phyloP scores from a whole-genome alignment of 2,113 vertebrate species.

The Myotis davidii region DNA sequence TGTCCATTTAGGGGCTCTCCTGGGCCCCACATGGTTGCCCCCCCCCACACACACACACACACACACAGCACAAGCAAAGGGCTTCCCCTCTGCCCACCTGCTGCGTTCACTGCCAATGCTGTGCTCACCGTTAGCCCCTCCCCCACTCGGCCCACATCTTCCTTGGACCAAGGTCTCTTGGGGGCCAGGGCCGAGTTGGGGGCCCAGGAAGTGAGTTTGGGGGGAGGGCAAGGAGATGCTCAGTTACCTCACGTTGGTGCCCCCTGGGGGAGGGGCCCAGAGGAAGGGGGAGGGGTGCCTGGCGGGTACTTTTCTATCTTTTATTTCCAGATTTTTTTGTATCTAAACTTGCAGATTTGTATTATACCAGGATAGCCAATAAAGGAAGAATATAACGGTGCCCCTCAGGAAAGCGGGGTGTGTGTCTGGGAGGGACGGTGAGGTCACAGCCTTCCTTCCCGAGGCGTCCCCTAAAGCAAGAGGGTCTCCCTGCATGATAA shows the following conservation, averaged over 20 bases:
- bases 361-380: slow-evolving; percentile 81
- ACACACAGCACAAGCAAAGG: slow-evolving; percentile 79
- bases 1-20: neutral
- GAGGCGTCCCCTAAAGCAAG: neutral
- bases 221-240: slow-evolving; percentile 50
- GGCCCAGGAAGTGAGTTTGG: neutral
- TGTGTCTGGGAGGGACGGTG: neutral
- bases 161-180: slow-evolving; percentile 27
- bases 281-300: slow-evolving; percentile 46
- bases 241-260: slow-evolving; percentile 77
- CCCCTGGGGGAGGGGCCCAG: slow-evolving; percentile 57
- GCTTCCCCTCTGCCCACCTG: slow-evolving; percentile 56
- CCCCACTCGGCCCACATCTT: neutral
- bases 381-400: slow-evolving; percentile 78
- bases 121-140: neutral
- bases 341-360: slow-evolving; percentile 83
- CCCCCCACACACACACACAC: slow-evolving; percentile 37
- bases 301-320: slow-evolving; percentile 81
- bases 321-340: slow-evolving; percentile 83
- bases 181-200: slow-evolving; percentile 35
- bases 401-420: neutral
- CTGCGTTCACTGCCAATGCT: slow-evolving; percentile 78
- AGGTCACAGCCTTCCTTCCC: neutral
- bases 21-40: neutral
- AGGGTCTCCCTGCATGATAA: neutral